These are phyloP conservation scores for Pipistrellus nathusii DNA, from an alignment of 2,797 vertebrate genomes.

Conservation along the genomic window DNA sequence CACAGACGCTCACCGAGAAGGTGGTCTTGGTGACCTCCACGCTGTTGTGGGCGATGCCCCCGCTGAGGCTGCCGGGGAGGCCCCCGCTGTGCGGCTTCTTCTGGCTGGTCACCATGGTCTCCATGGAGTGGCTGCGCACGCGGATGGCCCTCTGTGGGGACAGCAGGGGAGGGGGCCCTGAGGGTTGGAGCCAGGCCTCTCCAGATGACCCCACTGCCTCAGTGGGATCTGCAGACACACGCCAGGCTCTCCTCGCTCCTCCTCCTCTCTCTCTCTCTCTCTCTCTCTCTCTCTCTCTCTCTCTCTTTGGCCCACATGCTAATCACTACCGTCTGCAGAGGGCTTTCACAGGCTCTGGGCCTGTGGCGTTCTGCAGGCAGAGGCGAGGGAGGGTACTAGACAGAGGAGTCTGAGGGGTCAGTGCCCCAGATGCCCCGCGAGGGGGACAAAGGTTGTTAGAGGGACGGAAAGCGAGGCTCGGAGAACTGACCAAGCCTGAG, in stretches of 20 bases:
- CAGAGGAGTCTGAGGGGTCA: background rate
- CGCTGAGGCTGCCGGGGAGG: constrained; percentile 95
- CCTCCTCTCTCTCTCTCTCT: background rate
- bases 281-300: background rate
- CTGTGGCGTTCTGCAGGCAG: background rate
- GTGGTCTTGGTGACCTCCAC: constrained; percentile 96
- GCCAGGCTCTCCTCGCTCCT: background rate
- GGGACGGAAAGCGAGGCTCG: background rate
- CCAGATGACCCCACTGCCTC: background rate
- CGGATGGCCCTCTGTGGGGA: constrained; percentile 94
- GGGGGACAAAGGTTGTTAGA: background rate
- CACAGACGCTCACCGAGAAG: constrained; percentile 92
- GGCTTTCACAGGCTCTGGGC: background rate
- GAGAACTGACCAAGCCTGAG: background rate
- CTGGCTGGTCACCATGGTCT: constrained; percentile 97
- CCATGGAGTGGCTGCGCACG: constrained; percentile 98
- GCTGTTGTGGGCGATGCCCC: constrained; percentile 93
- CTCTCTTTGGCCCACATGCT: background rate
- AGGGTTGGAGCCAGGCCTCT: too few species aligned
- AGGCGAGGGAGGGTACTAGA: background rate
- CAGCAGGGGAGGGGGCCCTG: background rate
- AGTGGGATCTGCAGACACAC: background rate
- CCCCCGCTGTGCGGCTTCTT: constrained; percentile 92
- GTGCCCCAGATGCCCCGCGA: background rate
- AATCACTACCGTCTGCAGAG: background rate